A percentile compares a stretch with the other conserved stretches of the same genome.
Conservation (phyloP, 2,888 invertebrate genomes). For the Caenorhabditis angaria region DNA sequence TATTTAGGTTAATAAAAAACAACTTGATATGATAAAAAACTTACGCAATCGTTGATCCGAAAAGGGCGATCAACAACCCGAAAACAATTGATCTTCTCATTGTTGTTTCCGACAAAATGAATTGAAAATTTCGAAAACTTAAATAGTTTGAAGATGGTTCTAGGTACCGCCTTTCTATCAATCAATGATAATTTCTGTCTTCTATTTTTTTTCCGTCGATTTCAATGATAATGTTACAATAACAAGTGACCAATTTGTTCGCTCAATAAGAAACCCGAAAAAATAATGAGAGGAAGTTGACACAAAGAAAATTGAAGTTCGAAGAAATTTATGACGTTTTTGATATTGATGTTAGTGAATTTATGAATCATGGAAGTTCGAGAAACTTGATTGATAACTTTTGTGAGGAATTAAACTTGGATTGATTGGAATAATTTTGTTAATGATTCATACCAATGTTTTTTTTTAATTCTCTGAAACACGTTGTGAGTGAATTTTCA, state of each 20-base stretch:
- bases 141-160: neutral
- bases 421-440: too few relatives aligned
- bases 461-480: too few relatives aligned
- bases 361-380: neutral
- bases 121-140: neutral
- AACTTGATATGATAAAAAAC: slow-evolving; percentile 3
- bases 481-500: too few relatives aligned
- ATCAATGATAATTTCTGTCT: neutral
- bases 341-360: neutral
- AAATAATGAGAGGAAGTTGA: neutral
- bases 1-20: neutral
- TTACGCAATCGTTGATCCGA: slow-evolving; percentile 28
- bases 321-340: neutral
- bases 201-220: neutral
- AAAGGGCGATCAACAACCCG: slow-evolving; percentile 20
- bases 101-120: neutral
- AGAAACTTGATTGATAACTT: too few relatives aligned
- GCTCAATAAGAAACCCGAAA: neutral
- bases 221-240: slow-evolving; percentile 5
- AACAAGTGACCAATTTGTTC: slow-evolving; percentile 2
- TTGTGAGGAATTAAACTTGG: too few relatives aligned
- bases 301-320: neutral
- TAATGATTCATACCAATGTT: too few relatives aligned
- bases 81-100: slow-evolving; percentile 32
- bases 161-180: slow-evolving; percentile 1